These are phyloP conservation scores for Ormyrus thymus DNA, from an alignment of 2,888 invertebrate genomes.

Conservation along the genomic window DNA sequence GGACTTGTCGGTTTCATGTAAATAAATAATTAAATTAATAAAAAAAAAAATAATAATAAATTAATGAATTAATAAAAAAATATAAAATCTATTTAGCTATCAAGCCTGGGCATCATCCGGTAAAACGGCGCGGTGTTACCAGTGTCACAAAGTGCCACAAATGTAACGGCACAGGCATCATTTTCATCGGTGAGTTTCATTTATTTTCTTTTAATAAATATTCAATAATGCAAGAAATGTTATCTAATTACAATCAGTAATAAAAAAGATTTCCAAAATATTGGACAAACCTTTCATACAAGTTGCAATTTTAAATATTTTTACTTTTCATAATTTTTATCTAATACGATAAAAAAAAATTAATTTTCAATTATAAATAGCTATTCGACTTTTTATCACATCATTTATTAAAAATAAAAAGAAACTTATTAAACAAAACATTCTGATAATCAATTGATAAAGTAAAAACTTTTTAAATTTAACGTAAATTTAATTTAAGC, in stretches of 20 bases:
- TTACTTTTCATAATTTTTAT: slow-evolving; percentile 4
- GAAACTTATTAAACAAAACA: slow-evolving; percentile 27
- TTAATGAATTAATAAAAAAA: background rate
- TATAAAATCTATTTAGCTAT: slow-evolving; percentile 64
- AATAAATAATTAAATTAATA: too few species aligned
- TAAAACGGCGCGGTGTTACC: slow-evolving; percentile 88
- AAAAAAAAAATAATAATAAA: background rate
- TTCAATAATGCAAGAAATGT: slow-evolving; percentile 51
- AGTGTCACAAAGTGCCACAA: slow-evolving; percentile 92
- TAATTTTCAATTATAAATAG: too few species aligned
- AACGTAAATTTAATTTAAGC: background rate
- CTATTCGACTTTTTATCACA: too few species aligned
- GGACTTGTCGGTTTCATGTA: too few species aligned
- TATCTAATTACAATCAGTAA: slow-evolving; percentile 16
- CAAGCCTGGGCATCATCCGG: slow-evolving; percentile 81
- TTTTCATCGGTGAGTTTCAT: slow-evolving; percentile 81
- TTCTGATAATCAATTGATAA: background rate
- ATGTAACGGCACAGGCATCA: slow-evolving; percentile 91
- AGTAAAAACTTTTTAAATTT: background rate
- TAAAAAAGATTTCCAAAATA: background rate
- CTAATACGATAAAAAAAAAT: too few species aligned
- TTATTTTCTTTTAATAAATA: slow-evolving; percentile 20
- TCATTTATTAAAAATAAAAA: too few species aligned
- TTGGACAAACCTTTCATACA: background rate
- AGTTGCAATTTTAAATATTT: slow-evolving; percentile 22